Base-by-base conservation (phyloP, 1,140 invertebrate genomes). In the Eumeta japonica region DNA sequence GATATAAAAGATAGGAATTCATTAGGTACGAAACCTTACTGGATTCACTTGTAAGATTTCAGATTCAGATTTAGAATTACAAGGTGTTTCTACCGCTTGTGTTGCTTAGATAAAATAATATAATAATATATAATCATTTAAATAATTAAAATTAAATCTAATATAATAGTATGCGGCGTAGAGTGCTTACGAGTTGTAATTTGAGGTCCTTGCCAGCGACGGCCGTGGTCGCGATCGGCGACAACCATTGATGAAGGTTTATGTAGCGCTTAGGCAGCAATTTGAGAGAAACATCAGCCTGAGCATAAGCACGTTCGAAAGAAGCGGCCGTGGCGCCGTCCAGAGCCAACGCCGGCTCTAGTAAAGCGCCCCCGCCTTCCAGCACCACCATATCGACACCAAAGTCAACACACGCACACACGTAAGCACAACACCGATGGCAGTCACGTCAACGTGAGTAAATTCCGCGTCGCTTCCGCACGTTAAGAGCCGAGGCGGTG, bases 231-330 rank as follows among this genome's bases (percentile, higher is more conserved):
- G 68, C 58, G 46, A 92, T 79, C 39, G 90, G 90, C 51, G 86
- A 84, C 48, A 92, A 75, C 87, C 88, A 91, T 60, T 89, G 87
- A 73, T 92, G 90, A 58, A 91, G 79, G 77, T 88, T 90, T 62
- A 91, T 88, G 73, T 88, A 92, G 52, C 89, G 80, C 76, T 92
- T 92, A 54, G 88, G 88, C 65, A 91, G 78, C 75, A 92, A 83
- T 81, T 92, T 92, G 62, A 90, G 79, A 49, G 87, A 85, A 50
- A 86, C 83, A 49, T 86, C 83, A 47, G 84, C 82, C 61, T 88
- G 86, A 53, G 85, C 84, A 75, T 88, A 88, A 34, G 84, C 81
- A 20, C 83, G 81, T 60, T 85, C 84, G 52, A 85, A 64, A 37
- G 79, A 76, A 35, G 78, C 77, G 16, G 75, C 72, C 29, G 68